A percentile compares a stretch with the other conserved stretches of the same genome.
These are phyloP conservation scores for Brachionus rotundiformis DNA, from an alignment of 1,140 invertebrate species.

Conservation along the genomic window DNA sequence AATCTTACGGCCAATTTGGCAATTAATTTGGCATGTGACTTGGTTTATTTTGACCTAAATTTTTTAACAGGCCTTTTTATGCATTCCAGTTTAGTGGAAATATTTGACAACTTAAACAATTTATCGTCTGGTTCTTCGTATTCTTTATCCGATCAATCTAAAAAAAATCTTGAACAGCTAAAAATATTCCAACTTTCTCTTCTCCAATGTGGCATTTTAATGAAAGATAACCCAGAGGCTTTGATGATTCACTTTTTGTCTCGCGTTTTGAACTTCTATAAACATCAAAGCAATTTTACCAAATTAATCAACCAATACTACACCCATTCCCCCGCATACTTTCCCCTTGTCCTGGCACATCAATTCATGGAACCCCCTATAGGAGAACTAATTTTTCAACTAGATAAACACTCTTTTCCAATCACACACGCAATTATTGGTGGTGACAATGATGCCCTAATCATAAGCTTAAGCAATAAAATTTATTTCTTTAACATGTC, in stretches of 20 bases:
- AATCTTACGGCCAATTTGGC: conserved; percentile 7
- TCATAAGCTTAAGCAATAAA: conserved; percentile 30
- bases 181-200: background rate
- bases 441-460: background rate
- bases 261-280: conserved; percentile 58
- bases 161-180: background rate
- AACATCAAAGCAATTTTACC: conserved; percentile 56
- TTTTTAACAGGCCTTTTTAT: conserved; percentile 7
- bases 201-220: background rate
- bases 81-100: background rate
- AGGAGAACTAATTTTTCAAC: conserved; percentile 14
- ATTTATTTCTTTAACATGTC: background rate
- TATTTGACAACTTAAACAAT: background rate
- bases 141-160: background rate
- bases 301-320: conserved; percentile 59
- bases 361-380: conserved; percentile 56
- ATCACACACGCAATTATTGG: conserved; percentile 1
- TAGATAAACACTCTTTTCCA: conserved; percentile 19
- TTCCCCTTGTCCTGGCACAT: conserved; percentile 59
- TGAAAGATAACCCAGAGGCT: conserved; percentile 12
- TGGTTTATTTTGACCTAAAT: conserved; percentile 15
- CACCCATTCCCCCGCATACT: conserved; percentile 57
- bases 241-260: conserved; percentile 57
- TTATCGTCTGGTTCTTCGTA: background rate
- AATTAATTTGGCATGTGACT: conserved; percentile 6